Base-by-base conservation (phyloP, 64 coral and sea anemone species). In the Cladopsammia gracilis region DNA sequence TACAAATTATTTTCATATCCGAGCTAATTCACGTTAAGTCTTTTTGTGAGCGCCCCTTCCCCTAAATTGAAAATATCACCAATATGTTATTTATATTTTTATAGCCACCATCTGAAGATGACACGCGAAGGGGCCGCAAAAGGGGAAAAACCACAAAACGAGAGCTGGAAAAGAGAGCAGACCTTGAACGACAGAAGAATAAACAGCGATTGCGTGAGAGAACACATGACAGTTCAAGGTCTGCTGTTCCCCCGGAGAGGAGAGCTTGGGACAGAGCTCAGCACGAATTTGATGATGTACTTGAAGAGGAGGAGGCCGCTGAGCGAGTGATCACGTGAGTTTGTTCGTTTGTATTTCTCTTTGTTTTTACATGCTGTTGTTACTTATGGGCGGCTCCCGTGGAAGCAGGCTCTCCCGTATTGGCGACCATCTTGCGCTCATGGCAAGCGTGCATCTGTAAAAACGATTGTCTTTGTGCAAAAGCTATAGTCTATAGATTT, bases 161-260 rank as follows among this genome's bases (percentile, higher is more conserved):
- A 87, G 95, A 97, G 60, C 75, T 97, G 10, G 93, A 97, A 4
- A 88, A 97, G 62, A 97, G 90, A 84, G 88, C 98, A 62, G 98
- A 96, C 46, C 91, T 96, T 56, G 98, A 99, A 90, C 90, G 98
- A 69, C 91, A 92, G 84, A 85, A 92, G 25, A 99, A 99, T 58
- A 99, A 99, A 82, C 94, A 96, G 73, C 73, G 98, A 85, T 73
- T 91, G 70, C 88, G 98, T 10, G 91, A 99, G 25, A 86, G 78
- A 64, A 90, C 89, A 62, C 79, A 56, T 18, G 73, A 77, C 64
- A 12, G 62, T n/a, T 12, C 53, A 86, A 46, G 54, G 14, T 22
- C 23, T 47, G 15, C 77, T 85, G 70, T 79, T 66, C 54, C 70
- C 25, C 73, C 69, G 11, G 91, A 99, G 16, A 94, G 74, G 44